A percentile compares a stretch with the other conserved stretches of the same genome.
These are phyloP conservation scores for Subanguina moxae DNA, from an alignment of 1,140 invertebrate species.

Conservation along the genomic window DNA sequence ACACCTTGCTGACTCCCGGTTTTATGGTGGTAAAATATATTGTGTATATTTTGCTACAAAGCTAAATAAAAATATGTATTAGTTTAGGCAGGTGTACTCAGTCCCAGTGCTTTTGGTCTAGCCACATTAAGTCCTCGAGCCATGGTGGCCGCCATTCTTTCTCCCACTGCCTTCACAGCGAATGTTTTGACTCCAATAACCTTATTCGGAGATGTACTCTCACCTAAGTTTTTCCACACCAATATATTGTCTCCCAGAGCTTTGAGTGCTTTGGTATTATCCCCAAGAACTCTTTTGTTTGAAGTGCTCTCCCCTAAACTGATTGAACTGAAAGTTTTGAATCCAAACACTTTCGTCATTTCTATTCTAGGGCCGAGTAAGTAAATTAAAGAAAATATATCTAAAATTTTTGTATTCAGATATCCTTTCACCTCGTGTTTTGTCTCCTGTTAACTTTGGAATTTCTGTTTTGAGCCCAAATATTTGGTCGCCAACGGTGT, in stretches of 20 bases:
- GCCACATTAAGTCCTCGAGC: slow-evolving; percentile 26
- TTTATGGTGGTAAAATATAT: slow-evolving; percentile 14
- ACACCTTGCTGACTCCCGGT: slow-evolving; percentile 13
- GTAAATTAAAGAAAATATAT: neutral
- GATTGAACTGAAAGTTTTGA: slow-evolving; percentile 25
- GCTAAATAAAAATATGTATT: slow-evolving; percentile 6
- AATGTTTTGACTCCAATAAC: slow-evolving; percentile 23
- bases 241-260: slow-evolving; percentile 29
- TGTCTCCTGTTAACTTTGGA: slow-evolving; percentile 24
- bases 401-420: too few species aligned
- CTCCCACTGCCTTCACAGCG: slow-evolving; percentile 28
- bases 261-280: slow-evolving; percentile 26
- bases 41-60: too few species aligned
- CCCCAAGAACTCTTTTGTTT: slow-evolving; percentile 26
- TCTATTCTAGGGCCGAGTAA: slow-evolving; percentile 28
- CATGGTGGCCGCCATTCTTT: slow-evolving; percentile 21
- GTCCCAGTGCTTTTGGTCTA: slow-evolving; percentile 15
- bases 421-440: slow-evolving; percentile 17
- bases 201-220: slow-evolving; percentile 25
- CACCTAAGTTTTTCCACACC: slow-evolving; percentile 31
- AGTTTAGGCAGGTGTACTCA: slow-evolving; percentile 19
- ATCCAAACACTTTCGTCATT: slow-evolving; percentile 28
- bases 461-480: slow-evolving; percentile 30
- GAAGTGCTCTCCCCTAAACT: slow-evolving; percentile 33
- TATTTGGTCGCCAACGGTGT: slow-evolving; percentile 27